Percentiles rank a stretch among this genome's conserved stretches.
phyloP scores from a whole-genome alignment of 1,140 invertebrate species.

The Drosophila orena region DNA sequence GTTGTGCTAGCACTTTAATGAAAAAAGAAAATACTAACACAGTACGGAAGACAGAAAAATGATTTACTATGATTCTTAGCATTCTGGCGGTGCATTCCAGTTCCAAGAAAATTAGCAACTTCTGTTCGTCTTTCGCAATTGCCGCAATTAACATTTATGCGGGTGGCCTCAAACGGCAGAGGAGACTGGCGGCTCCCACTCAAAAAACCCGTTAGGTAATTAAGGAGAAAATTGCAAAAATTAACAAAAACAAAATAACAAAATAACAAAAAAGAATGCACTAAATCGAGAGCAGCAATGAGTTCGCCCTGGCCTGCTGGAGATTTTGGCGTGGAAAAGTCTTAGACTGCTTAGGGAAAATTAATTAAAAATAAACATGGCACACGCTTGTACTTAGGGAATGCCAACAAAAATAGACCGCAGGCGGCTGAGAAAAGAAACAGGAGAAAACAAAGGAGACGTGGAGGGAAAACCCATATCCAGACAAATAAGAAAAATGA shows the following conservation, averaged over 20 bases:
- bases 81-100: no score
- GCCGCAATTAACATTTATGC: constrained; percentile 68
- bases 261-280: constrained; percentile 17
- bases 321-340: constrained; percentile 48
- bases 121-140: constrained; percentile 44
- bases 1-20: not conserved
- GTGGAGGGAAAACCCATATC: constrained; percentile 48
- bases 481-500: constrained; percentile 79
- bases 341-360: constrained; percentile 82
- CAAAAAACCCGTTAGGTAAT: constrained; percentile 68
- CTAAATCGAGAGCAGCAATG: constrained; percentile 18
- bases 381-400: constrained; percentile 77
- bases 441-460: constrained; percentile 9
- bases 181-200: constrained; percentile 14
- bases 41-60: not conserved
- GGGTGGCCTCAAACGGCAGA: constrained; percentile 49
- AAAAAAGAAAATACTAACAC: no score
- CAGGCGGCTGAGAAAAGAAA: constrained; percentile 37
- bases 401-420: constrained; percentile 79
- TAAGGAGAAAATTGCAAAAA: constrained; percentile 82
- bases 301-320: not conserved
- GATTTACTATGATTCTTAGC: not conserved
- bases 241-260: constrained; percentile 71
- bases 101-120: not conserved
- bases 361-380: constrained; percentile 84